Conservation (phyloP, 2,113 vertebrate species). For the Neofelis nebulosa region DNA sequence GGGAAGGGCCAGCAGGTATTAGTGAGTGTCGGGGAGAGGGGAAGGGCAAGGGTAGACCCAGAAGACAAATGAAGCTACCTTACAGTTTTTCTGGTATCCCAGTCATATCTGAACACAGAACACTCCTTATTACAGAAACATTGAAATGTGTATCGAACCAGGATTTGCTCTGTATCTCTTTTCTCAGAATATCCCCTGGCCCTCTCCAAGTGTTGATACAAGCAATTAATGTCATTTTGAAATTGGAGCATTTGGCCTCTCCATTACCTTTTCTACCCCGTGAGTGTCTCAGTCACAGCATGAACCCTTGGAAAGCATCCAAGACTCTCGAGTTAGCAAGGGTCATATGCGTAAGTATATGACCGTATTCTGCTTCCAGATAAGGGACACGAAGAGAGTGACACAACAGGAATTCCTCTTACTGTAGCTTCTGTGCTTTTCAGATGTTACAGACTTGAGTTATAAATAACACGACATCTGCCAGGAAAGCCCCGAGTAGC, state of each 20-base stretch:
- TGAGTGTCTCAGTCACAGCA: background rate
- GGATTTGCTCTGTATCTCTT: background rate
- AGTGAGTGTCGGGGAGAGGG: fast-evolving
- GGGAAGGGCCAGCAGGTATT: background rate
- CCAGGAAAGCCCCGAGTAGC: background rate
- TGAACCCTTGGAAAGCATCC: background rate
- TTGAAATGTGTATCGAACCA: background rate
- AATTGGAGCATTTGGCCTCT: background rate
- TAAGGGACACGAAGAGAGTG: background rate
- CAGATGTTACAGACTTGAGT: background rate
- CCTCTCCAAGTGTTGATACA: background rate
- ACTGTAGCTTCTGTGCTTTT: background rate
- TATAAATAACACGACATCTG: background rate
- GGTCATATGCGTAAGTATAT: background rate
- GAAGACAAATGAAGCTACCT: too few species aligned
- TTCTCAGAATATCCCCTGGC: background rate
- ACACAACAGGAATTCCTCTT: background rate
- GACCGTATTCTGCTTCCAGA: background rate
- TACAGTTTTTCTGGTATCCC: background rate
- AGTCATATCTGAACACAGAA: background rate
- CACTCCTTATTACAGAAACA: background rate
- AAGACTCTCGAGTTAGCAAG: background rate
- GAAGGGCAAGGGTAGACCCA: background rate
- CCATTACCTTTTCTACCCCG: background rate
- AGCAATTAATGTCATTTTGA: background rate